These are phyloP conservation scores for fruit fly (Drosophila melanogaster) DNA, from an alignment of 1,140 invertebrate genomes.

Conservation along the genomic window DNA sequence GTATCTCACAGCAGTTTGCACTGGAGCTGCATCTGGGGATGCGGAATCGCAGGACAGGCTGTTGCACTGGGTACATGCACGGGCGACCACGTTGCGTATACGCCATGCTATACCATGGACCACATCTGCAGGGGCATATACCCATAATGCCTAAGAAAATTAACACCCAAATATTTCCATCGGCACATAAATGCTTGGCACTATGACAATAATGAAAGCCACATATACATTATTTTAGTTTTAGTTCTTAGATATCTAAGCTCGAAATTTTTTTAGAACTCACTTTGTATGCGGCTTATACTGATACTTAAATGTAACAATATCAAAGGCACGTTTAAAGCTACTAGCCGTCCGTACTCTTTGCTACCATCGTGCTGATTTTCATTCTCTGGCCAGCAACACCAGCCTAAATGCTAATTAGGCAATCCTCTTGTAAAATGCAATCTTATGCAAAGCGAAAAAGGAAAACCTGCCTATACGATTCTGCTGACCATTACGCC, in stretches of 20 bases:
- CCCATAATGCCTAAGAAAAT: too few species aligned
- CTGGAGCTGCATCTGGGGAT: constrained; percentile 18
- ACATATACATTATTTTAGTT: too few species aligned
- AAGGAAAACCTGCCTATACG: constrained; percentile 6
- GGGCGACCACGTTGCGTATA: constrained; percentile 21
- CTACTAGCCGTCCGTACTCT: not conserved
- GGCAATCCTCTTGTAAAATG: constrained; percentile 36
- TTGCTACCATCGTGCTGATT: not conserved
- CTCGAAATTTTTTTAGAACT: too few species aligned
- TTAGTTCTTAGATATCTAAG: too few species aligned
- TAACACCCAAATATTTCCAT: too few species aligned
- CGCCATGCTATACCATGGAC: constrained; percentile 1
- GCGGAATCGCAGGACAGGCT: constrained; percentile 6
- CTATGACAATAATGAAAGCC: too few species aligned
- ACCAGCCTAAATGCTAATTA: constrained; percentile 35
- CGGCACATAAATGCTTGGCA: too few species aligned
- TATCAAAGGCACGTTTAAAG: not conserved
- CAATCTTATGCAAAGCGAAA: constrained; percentile 24
- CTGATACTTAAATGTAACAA: not conserved
- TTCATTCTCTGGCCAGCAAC: not conserved
- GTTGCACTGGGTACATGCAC: constrained; percentile 10
- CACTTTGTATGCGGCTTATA: too few species aligned
- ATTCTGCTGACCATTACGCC: constrained; percentile 19
- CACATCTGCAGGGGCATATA: not conserved
- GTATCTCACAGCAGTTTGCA: constrained; percentile 29